A percentile compares a stretch with the other conserved stretches of the same genome.
Evolutionary conservation across 2,113 vertebrate species (phyloP).

Genomic region (Syngnathus scovelli): DNA sequence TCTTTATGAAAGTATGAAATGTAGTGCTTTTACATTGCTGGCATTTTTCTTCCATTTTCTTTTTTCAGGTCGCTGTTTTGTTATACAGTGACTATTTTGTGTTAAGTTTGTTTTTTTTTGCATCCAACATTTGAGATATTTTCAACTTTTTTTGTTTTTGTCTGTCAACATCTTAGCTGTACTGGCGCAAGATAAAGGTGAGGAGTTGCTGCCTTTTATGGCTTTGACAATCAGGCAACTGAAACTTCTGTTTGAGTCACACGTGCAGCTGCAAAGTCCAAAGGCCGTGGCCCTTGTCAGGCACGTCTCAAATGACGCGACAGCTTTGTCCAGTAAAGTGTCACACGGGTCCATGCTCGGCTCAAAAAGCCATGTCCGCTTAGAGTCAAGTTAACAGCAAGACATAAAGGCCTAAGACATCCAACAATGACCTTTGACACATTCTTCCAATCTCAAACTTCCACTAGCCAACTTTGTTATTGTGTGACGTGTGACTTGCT

Average conservation of each 20-base stretch:
- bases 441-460: background rate
- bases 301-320: slow-evolving; percentile 18
- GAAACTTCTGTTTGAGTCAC: background rate
- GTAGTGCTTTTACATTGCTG: too few relatives aligned
- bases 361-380: slow-evolving; percentile 26
- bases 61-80: too few relatives aligned
- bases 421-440: background rate
- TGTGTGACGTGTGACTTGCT: slow-evolving; percentile 7
- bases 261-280: background rate
- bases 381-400: slow-evolving; percentile 10
- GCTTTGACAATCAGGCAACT: background rate
- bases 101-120: too few relatives aligned
- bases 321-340: slow-evolving; percentile 31
- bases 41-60: too few relatives aligned
- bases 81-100: too few relatives aligned
- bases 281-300: slow-evolving; percentile 5
- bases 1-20: too few relatives aligned
- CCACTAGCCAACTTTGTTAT: slow-evolving; percentile 10
- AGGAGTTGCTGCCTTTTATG: background rate
- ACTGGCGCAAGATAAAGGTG: background rate
- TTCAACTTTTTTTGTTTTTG: too few relatives aligned
- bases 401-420: background rate
- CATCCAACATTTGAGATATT: too few relatives aligned
- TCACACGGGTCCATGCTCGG: slow-evolving; percentile 30
- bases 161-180: background rate